Base-by-base conservation (phyloP, 1,140 invertebrate genomes). In the Musca domestica region DNA sequence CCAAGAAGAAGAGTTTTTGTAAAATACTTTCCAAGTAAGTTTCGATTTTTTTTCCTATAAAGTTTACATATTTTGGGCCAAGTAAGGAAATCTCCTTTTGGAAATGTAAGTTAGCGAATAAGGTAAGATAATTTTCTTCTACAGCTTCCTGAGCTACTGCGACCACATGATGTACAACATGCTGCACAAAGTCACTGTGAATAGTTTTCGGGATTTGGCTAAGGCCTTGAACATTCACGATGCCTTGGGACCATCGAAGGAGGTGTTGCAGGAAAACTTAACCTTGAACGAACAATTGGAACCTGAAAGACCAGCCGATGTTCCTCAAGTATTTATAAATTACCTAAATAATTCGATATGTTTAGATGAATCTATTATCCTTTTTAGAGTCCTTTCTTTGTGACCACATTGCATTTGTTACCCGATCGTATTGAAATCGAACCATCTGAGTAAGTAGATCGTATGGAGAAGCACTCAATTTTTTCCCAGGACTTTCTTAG, bases 1-100 rank as follows among this genome's bases (percentile, higher is more conserved):
- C 91, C 0, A 89, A 89, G 68, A 95, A 95, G 75, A 85, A 89
- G 68, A 86, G 88, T 64, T 90, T 91, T 73, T 94, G 92, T 77
- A 86, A 88, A 72, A 83, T 87, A 23, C 83, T 92, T 0, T 86
- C 88, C 17, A 86, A 89, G 90, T 92, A 83, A 73, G 76, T 69
- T 46, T 15, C 14, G 15, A 41, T 15, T 19, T 51, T 30, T 30
- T 30, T 41, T 9, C n/a, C n/a, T n/a, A n/a, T n/a, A n/a, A n/a
- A n/a, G n/a, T n/a, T n/a, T n/a, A n/a, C n/a, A n/a, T n/a, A n/a
- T n/a, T n/a, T n/a, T n/a, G n/a, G n/a, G n/a, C n/a, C n/a, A n/a
- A n/a, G n/a, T n/a, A 51, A 61, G 19, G 22, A 9, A 25, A 23
- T n/a, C 15, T 23, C 20, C 1, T 2, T 34, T 19, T 10, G 17